A percentile compares a stretch with the other conserved stretches of the same genome.
These are phyloP conservation scores for Enteromius anoplus DNA, from an alignment of 2,797 vertebrate genomes.

Conservation along the genomic window DNA sequence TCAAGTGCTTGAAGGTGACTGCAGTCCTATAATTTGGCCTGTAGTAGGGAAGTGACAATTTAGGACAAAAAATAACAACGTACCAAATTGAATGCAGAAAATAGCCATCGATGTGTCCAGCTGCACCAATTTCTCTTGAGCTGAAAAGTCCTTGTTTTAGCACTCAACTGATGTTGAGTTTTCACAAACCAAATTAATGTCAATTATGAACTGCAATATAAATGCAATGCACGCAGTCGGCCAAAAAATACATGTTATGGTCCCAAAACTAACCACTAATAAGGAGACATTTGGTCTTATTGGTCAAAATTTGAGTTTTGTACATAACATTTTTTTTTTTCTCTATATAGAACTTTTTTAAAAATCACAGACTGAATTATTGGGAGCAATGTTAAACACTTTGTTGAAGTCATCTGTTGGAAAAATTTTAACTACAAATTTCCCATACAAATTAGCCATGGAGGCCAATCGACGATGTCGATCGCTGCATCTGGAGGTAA, in stretches of 20 bases:
- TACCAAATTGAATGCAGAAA: conserved; percentile 17
- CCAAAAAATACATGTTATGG: neutral
- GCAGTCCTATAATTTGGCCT: conserved; percentile 59
- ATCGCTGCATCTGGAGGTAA: no score
- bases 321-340: neutral
- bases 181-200: neutral
- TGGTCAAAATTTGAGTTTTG: neutral
- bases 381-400: neutral
- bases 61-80: conserved; percentile 45
- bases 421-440: neutral
- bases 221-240: neutral
- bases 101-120: conserved; percentile 13
- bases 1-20: conserved; percentile 65
- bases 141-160: neutral
- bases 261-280: neutral
- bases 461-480: no score
- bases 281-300: neutral
- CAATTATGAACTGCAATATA: neutral
- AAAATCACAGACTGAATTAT: neutral
- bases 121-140: neutral
- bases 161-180: neutral
- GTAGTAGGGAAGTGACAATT: conserved; percentile 58
- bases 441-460: no score
- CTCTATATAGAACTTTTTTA: neutral
- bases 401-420: neutral